phyloP scores from a whole-genome alignment of 1,140 invertebrate species.

The Meloidogyne hapla region DNA sequence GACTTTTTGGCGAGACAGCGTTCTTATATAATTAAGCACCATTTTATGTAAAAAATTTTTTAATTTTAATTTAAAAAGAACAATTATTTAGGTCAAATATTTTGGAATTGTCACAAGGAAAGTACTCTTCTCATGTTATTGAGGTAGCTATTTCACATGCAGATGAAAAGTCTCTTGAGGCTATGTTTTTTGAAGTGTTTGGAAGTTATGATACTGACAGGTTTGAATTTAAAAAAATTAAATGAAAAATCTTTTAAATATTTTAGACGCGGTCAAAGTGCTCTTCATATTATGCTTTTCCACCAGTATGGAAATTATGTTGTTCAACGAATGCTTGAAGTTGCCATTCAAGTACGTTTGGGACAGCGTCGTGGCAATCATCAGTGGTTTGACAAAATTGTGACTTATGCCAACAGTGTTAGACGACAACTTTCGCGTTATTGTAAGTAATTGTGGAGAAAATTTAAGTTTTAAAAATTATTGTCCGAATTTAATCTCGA shows the following conservation, averaged over 20 bases:
- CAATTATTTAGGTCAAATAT: conserved; percentile 43
- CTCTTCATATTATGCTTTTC: conserved; percentile 6
- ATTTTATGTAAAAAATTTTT: conserved; percentile 19
- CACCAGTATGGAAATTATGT: conserved; percentile 1
- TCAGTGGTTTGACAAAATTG: conserved; percentile 2
- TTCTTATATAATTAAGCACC: conserved; percentile 31
- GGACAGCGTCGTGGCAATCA: background rate
- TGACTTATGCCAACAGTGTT: conserved; percentile 1
- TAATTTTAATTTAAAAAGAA: conserved; percentile 14
- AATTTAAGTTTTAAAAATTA: background rate
- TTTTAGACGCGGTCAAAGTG: background rate
- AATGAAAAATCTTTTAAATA: background rate
- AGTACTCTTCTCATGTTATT: conserved; percentile 58
- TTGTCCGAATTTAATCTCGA: too few relatives aligned
- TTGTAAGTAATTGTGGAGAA: background rate
- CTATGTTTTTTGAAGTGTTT: conserved; percentile 53
- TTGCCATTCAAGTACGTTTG: background rate
- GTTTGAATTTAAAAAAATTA: conserved; percentile 21
- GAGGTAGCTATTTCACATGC: conserved; percentile 47
- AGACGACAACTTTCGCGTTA: background rate
- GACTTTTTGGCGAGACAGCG: conserved; percentile 28
- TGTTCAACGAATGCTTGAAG: conserved; percentile 1
- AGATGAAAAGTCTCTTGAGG: conserved; percentile 21
- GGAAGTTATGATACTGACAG: conserved; percentile 42
- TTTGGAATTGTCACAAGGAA: conserved; percentile 50